Conservation (phyloP, 2,888 invertebrate genomes). For the Eulithis prunata region DNA sequence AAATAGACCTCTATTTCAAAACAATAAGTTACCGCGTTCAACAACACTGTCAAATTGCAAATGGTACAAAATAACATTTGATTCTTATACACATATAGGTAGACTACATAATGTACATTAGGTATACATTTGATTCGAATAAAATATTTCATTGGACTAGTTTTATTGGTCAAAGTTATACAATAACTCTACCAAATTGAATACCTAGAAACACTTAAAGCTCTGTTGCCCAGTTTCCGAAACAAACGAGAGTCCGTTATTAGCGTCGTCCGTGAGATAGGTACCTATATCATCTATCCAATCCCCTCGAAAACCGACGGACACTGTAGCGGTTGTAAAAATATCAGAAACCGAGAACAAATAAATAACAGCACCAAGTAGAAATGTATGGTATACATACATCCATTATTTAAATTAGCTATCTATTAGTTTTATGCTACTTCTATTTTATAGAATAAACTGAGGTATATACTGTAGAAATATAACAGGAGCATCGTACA, state of each 20-base stretch:
- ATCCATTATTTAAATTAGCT: slow-evolving; percentile 1
- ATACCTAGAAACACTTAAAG: slow-evolving; percentile 9
- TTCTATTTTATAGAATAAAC: slow-evolving; percentile 47
- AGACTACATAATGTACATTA: slow-evolving; percentile 37
- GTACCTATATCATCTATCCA: too few relatives aligned
- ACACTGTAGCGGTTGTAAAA: too few relatives aligned
- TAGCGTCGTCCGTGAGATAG: too few relatives aligned
- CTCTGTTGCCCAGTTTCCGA: neutral
- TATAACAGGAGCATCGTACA: slow-evolving; percentile 71
- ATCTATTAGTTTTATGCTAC: slow-evolving; percentile 39
- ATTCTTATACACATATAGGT: slow-evolving; percentile 46
- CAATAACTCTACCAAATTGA: slow-evolving; percentile 27
- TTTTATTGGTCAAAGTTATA: slow-evolving; percentile 30
- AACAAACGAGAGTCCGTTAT: too few relatives aligned
- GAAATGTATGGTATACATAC: neutral
- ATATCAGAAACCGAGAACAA: too few relatives aligned
- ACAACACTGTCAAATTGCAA: slow-evolving; percentile 28
- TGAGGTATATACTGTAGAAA: slow-evolving; percentile 66
- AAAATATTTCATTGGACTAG: slow-evolving; percentile 49
- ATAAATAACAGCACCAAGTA: slow-evolving; percentile 18
- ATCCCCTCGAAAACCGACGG: too few relatives aligned
- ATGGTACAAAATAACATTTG: slow-evolving; percentile 39
- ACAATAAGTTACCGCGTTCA: slow-evolving; percentile 32
- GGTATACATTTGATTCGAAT: slow-evolving; percentile 39
- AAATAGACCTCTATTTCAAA: slow-evolving; percentile 34